These are phyloP conservation scores for Cliona cf. orientalis DNA, from an alignment of 37 sponge, comb jelly and placozoan species.

Conservation along the genomic window DNA sequence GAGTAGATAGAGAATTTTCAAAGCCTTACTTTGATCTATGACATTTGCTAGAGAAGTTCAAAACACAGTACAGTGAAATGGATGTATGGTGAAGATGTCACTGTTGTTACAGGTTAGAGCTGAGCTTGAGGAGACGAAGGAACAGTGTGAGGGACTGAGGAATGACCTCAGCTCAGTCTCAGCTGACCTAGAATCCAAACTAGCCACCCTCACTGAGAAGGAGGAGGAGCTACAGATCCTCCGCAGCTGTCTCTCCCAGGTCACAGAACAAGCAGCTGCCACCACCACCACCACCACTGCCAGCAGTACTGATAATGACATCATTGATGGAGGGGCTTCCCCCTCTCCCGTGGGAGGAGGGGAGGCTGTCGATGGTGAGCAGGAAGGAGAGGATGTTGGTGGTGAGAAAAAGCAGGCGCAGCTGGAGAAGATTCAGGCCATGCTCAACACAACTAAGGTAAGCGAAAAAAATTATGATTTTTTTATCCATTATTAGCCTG, in stretches of 20 bases:
- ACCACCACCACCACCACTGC: too few relatives aligned
- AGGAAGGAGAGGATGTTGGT: neutral
- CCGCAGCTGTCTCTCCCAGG: conserved; percentile 13
- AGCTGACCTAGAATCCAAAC: neutral
- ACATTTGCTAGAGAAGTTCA: too few relatives aligned
- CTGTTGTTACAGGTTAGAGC: neutral
- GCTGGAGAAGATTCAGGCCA: conserved; percentile 61
- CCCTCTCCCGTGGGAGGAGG: neutral
- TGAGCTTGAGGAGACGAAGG: neutral
- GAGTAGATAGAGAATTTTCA: too few relatives aligned
- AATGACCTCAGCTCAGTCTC: neutral
- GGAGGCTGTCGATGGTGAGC: conserved; percentile 8
- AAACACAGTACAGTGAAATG: too few relatives aligned
- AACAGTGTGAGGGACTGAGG: neutral
- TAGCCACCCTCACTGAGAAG: neutral
- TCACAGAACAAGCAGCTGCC: neutral
- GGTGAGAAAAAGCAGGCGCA: conserved; percentile 17
- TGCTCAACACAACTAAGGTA: conserved; percentile 83
- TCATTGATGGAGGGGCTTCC: too few relatives aligned
- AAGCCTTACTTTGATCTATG: too few relatives aligned
- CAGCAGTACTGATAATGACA: too few relatives aligned
- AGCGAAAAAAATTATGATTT: neutral
- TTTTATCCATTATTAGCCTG: neutral
- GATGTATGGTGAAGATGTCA: too few relatives aligned
- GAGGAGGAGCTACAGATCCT: conserved; percentile 5